Evolutionary conservation across 2,113 vertebrate genomes (phyloP).

Genomic region (Myrmophylax atrothorax): DNA sequence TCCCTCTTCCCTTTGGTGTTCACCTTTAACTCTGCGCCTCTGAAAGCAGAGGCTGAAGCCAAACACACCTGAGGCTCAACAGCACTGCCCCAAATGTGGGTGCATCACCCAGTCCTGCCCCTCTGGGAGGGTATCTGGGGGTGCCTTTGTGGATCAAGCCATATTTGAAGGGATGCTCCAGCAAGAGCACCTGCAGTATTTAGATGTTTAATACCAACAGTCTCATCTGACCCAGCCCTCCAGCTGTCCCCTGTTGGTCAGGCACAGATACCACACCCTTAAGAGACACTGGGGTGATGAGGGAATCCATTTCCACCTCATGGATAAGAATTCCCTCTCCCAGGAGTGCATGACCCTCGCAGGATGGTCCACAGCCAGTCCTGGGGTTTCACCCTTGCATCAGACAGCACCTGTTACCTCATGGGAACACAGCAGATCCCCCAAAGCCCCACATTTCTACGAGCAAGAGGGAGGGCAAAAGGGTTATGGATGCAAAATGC

Average conservation of each 20-base stretch:
- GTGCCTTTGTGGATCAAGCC: not conserved
- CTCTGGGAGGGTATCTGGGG: not conserved
- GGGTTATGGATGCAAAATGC: rapidly evolving
- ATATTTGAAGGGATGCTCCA: not conserved
- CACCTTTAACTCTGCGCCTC: rapidly evolving
- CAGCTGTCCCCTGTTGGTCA: rapidly evolving
- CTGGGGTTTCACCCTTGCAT: not conserved
- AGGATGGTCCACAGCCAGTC: not conserved
- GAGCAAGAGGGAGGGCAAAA: not conserved
- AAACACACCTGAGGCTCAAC: not conserved
- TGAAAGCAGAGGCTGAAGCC: not conserved
- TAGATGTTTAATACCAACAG: not conserved
- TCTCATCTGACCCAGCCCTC: rapidly evolving
- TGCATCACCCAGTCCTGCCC: not conserved
- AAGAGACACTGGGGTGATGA: not conserved
- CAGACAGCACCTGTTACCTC: not conserved
- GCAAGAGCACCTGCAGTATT: not conserved
- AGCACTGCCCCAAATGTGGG: rapidly evolving
- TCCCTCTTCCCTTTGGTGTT: not conserved
- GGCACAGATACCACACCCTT: not conserved
- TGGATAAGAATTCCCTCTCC: not conserved
- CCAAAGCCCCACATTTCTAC: rapidly evolving
- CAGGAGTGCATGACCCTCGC: rapidly evolving
- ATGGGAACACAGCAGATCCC: not conserved
- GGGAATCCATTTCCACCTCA: not conserved